Base-by-base conservation (phyloP, 53 echinoderm and acorn worm species). In the Glandiceps talaboti region DNA sequence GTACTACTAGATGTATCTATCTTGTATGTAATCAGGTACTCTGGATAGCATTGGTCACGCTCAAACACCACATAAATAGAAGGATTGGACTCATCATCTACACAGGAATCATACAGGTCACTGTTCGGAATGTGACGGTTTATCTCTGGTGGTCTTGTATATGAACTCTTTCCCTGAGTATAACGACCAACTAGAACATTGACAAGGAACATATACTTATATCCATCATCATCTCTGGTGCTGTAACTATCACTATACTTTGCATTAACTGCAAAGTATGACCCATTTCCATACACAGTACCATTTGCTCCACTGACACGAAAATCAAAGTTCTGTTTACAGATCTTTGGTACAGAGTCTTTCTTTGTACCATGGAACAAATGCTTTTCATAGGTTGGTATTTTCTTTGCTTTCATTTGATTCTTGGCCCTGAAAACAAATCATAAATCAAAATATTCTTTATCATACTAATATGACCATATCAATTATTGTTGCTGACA, bases 261-360 rank as follows among this genome's bases (percentile, higher is more conserved):
- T 29, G 87, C 88, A 45, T 85, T 75, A 1, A 78, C 75, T 1
- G 82, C 79, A 27, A 88, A 88, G 80, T 88, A 88, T 33, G 80
- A 83, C 14, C 88, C 88, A 72, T 88, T 76, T 27, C 85, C 88
- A n/a, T 85, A 79, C 28, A 29, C 33, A 0, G 82, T 81, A 1
- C 85, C 88, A 26, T 28, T 76, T 85, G 26, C 75, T 27, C 88
- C 88, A 31, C 82, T 79, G 73, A 85, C 75, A 73, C 87, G 30
- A 74, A 78, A 87, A 76, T 87, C 87, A 72, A 87, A 87, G 73
- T 87, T 87, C 76, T 88, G 84, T 76, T 73, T 76, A 33, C 88
- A 84, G 75, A 88, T 88, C 64, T 45, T 45, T 6, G 64, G 6
- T 45, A 45, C 64, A 20, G 64, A 12, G 64, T 45, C 64, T 45